Percentiles rank a stretch among this genome's conserved stretches.
Evolutionary conservation across 2,797 vertebrate species (phyloP).

Genomic region (Premnoplex brunnescens): DNA sequence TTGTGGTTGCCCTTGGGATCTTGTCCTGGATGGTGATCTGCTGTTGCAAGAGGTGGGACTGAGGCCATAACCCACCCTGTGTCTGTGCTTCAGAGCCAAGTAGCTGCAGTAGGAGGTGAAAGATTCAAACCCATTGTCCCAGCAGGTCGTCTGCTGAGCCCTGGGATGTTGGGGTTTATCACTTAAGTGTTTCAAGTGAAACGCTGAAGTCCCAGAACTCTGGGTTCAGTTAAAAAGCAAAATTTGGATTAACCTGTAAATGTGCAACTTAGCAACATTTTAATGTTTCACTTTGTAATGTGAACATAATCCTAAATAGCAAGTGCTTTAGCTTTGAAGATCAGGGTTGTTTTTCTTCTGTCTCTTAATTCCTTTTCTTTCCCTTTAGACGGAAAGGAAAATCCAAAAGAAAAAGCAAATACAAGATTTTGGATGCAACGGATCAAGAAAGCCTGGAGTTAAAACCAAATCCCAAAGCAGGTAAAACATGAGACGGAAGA

Average conservation of each 20-base stretch:
- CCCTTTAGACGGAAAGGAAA: constrained; percentile 86
- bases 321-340: background rate
- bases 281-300: background rate
- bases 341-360: background rate
- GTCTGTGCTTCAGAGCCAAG: background rate
- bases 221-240: background rate
- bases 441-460: constrained; percentile 92
- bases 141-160: background rate
- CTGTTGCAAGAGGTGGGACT: constrained; percentile 89
- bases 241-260: constrained; percentile 5
- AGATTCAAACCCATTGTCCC: background rate
- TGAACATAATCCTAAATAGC: background rate
- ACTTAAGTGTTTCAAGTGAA: background rate
- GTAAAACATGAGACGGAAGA: constrained; percentile 58
- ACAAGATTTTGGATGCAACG: constrained; percentile 92
- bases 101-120: background rate
- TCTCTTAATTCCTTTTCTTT: background rate
- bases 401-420: constrained; percentile 93
- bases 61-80: background rate
- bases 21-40: constrained; percentile 90
- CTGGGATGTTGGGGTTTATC: background rate
- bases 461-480: constrained; percentile 81
- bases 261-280: background rate
- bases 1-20: constrained; percentile 88
- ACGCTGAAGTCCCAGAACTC: background rate